phyloP scores from a whole-genome alignment of 2,888 invertebrate species.

The Agrotis segetum region DNA sequence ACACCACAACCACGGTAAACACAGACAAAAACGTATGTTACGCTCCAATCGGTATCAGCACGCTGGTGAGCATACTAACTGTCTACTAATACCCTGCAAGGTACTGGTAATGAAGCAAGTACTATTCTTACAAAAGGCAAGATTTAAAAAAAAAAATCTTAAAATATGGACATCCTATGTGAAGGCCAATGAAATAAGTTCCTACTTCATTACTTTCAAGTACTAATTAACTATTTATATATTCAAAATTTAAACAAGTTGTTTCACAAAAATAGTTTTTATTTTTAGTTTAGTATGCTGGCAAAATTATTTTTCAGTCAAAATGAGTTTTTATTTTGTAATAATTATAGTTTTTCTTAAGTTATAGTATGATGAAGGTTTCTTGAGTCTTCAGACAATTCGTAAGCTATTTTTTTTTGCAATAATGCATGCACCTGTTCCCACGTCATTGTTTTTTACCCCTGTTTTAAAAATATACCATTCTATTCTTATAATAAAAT shows the following conservation, averaged over 20 bases:
- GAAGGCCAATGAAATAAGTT: background rate
- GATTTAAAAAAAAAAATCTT: background rate
- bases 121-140: background rate
- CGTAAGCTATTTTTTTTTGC: conserved; percentile 72
- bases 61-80: conserved; percentile 90
- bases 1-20: conserved; percentile 85
- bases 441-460: conserved; percentile 52
- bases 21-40: conserved; percentile 85
- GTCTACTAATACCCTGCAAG: conserved; percentile 77
- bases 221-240: conserved; percentile 4
- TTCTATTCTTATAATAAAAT: conserved; percentile 70
- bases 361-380: conserved; percentile 66
- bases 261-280: background rate
- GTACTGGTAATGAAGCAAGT: conserved; percentile 44
- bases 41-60: conserved; percentile 77
- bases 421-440: conserved; percentile 66
- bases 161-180: no score
- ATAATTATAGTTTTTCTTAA: conserved; percentile 40
- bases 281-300: conserved; percentile 25
- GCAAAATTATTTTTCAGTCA: conserved; percentile 36
- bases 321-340: background rate
- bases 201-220: conserved; percentile 38
- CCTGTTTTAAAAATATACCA: conserved; percentile 62
- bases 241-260: conserved; percentile 9
- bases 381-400: conserved; percentile 64